Percentiles rank a stretch among this genome's conserved stretches.
These are phyloP conservation scores for Kryptolebias marmoratus DNA, from an alignment of 2,113 vertebrate species.

Conservation along the genomic window DNA sequence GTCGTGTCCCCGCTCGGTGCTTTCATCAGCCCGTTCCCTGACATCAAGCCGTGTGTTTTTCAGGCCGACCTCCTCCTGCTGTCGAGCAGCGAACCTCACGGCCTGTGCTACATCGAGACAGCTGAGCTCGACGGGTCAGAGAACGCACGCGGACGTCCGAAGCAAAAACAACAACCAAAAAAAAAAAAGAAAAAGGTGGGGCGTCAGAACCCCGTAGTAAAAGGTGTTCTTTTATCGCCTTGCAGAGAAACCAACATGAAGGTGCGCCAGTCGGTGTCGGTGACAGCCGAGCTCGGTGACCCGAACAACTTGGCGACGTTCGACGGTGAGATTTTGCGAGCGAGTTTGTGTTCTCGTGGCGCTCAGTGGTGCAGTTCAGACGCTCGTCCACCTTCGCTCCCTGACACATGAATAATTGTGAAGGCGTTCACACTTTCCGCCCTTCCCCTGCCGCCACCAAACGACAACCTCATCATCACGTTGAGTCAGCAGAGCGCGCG, in stretches of 20 bases:
- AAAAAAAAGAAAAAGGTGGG: too few species aligned
- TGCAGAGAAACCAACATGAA: constrained; percentile 96
- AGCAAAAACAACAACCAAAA: neutral
- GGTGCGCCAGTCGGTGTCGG: constrained; percentile 89
- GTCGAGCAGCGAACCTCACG: constrained; percentile 95
- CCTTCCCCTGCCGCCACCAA: constrained; percentile 28
- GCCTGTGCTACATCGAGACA: constrained; percentile 96
- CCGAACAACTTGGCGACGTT: constrained; percentile 86
- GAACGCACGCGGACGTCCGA: constrained; percentile 2
- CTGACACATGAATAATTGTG: constrained; percentile 8
- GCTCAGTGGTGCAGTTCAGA: neutral
- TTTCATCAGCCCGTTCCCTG: constrained; percentile 16
- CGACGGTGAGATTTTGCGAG: constrained; percentile 81
- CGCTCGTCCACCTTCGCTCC: constrained; percentile 16
- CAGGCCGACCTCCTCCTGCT: constrained; percentile 95
- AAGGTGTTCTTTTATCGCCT: constrained; percentile 37
- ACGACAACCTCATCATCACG: constrained; percentile 35
- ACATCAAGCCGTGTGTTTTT: constrained; percentile 44
- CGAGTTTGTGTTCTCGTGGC: neutral
- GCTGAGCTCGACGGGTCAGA: constrained; percentile 94
- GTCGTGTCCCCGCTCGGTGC: neutral
- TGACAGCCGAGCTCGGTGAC: constrained; percentile 88
- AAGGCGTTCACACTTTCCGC: constrained; percentile 8
- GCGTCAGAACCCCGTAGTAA: constrained; percentile 1
- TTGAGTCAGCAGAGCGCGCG: constrained; percentile 55